A percentile compares a stretch with the other conserved stretches of the same genome.
phyloP scores from a whole-genome alignment of 2,797 vertebrate genomes.

The Anolis apletophallus region DNA sequence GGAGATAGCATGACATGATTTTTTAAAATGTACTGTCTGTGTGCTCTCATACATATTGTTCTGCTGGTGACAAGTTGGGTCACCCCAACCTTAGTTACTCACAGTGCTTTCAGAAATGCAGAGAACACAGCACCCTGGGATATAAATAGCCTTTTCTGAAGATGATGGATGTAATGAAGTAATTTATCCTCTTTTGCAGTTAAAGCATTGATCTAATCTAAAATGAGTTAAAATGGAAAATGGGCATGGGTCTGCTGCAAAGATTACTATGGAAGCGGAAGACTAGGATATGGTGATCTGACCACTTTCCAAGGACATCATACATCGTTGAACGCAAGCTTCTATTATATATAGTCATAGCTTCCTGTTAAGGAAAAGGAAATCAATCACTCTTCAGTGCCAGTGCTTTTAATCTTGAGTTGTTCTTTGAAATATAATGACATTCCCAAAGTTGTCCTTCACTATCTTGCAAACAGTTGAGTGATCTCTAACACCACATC shows the following conservation, averaged over 20 bases:
- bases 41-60: neutral
- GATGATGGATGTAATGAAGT: neutral
- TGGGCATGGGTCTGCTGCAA: too few species aligned
- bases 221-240: neutral
- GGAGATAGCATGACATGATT: neutral
- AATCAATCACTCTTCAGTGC: too few species aligned
- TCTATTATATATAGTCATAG: too few species aligned
- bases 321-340: too few species aligned
- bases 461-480: neutral
- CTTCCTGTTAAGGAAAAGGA: too few species aligned
- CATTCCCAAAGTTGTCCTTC: too few species aligned
- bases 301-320: too few species aligned
- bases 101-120: neutral
- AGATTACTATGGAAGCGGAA: too few species aligned
- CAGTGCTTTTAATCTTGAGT: too few species aligned
- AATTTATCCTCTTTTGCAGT: neutral
- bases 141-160: neutral
- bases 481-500: neutral
- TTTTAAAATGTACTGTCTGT: neutral
- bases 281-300: neutral
- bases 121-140: neutral
- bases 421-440: too few species aligned
- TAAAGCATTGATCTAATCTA: neutral
- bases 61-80: neutral
- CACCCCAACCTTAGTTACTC: neutral